Base-by-base conservation (phyloP, 2,888 invertebrate genomes). In the Mermis nigrescens region DNA sequence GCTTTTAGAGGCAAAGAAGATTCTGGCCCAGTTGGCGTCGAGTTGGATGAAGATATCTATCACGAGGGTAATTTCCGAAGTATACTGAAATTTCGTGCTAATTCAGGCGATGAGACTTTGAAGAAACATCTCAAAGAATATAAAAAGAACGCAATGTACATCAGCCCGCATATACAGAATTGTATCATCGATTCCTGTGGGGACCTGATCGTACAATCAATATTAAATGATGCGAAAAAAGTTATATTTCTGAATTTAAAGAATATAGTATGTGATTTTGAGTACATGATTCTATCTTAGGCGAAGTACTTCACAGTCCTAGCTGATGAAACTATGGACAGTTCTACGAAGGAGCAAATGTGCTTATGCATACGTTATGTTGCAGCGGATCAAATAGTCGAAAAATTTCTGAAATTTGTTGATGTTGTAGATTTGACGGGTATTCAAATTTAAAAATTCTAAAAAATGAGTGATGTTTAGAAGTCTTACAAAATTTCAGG, bases 1-100 rank as follows among this genome's bases (percentile, higher is more conserved):
- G 60, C 68, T 31, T 63, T 68, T 56, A 63, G 66, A 62, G 68
- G 66, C 26, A 64, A 66, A 61, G 61, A 63, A 52, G 66, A 69
- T 62, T 55, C 48, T 45, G 67, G 64, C 55, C 46, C 38, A 19
- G 29, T 64, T 24, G 19, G 38, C 19, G 7, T 38, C 38, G 12
- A 12, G 19, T n/a, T 46, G 56, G 62, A 46, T 66, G 66, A 45
- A 55, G 57, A 48, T 48, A 48, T 7, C n/a, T n/a, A 48, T 24
- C 66, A 67, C 60, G 66, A 67, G 53, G 68, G 69, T 38, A 68
- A 68, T 60, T 71, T 71, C 56, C 56, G 68, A 55, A 66, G 63
- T 26, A 62, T 72, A 27, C 63, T 72, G 32, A 60, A 65, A 19
- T 66, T 66, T 58, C 57, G 67, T 52, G 62, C 66, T n/a, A 57